These are phyloP conservation scores for Tretioscincus oriximinensis DNA, from an alignment of 2,113 vertebrate species.

Conservation along the genomic window DNA sequence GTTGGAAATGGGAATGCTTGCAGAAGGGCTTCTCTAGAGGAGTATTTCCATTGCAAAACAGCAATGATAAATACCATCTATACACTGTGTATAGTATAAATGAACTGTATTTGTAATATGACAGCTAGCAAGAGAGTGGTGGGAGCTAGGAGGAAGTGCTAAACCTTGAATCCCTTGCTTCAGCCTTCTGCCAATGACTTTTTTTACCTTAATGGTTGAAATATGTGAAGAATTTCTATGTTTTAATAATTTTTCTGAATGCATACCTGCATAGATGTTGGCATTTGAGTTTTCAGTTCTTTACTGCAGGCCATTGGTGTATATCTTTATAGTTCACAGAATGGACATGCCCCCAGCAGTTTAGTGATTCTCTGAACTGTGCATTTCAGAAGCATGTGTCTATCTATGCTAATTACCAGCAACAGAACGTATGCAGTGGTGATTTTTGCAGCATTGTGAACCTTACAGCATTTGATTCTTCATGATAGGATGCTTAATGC, in stretches of 20 bases:
- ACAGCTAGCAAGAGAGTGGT: background rate
- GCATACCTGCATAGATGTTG: background rate
- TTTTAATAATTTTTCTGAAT: background rate
- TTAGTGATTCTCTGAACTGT: background rate
- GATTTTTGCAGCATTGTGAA: background rate
- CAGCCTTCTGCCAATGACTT: too few species aligned
- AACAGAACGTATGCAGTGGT: background rate
- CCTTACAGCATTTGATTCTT: too few species aligned
- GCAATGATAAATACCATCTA: background rate
- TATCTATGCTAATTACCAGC: too few species aligned
- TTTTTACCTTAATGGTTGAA: too few species aligned
- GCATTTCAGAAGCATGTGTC: too few species aligned
- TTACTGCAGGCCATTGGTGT: background rate
- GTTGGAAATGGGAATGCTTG: too few species aligned
- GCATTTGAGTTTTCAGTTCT: background rate
- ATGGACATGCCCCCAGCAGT: too few species aligned
- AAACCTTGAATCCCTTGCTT: too few species aligned
- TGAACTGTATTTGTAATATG: background rate
- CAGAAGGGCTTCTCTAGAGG: too few species aligned
- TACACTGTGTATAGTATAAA: background rate
- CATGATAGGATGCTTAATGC: too few species aligned
- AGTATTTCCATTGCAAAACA: background rate
- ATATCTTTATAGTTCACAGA: background rate
- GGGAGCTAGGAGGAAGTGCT: background rate
- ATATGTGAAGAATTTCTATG: too few species aligned